Conservation (phyloP, 1,140 invertebrate genomes). For the Lepidostoma basale region DNA sequence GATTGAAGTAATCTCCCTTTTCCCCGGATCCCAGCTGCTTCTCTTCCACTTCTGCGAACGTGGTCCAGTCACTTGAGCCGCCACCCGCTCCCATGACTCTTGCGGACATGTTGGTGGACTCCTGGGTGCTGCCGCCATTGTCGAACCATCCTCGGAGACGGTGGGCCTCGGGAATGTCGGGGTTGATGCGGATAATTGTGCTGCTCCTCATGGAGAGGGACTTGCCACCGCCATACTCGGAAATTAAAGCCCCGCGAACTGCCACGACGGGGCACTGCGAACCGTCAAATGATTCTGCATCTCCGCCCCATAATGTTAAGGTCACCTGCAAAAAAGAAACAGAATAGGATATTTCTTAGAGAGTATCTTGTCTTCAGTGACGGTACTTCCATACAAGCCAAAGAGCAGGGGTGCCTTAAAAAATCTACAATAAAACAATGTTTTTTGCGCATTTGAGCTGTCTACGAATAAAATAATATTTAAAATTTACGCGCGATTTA, state of each 20-base stretch:
- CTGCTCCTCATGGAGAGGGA: conserved; percentile 65
- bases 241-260: conserved; percentile 53
- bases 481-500: too few species aligned
- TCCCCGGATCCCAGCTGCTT: conserved; percentile 70
- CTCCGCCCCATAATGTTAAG: conserved; percentile 78
- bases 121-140: conserved; percentile 68
- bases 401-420: too few species aligned
- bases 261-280: conserved; percentile 79
- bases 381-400: too few species aligned
- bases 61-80: conserved; percentile 66
- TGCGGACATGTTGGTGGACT: conserved; percentile 69
- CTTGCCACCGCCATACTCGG: conserved; percentile 72
- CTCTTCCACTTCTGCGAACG: conserved; percentile 73
- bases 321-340: conserved; percentile 59
- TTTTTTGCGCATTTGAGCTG: too few species aligned
- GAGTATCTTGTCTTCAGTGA: too few species aligned
- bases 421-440: too few species aligned
- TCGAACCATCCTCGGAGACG: conserved; percentile 90
- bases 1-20: conserved; percentile 77
- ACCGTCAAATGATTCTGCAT: conserved; percentile 85
- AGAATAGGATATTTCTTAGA: too few species aligned
- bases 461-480: too few species aligned
- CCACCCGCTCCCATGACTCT: conserved; percentile 55
- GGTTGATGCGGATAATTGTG: conserved; percentile 78
- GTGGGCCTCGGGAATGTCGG: conserved; percentile 87